phyloP scores from a whole-genome alignment of 2,888 invertebrate species.

The Pseudolycoriella hygida region DNA sequence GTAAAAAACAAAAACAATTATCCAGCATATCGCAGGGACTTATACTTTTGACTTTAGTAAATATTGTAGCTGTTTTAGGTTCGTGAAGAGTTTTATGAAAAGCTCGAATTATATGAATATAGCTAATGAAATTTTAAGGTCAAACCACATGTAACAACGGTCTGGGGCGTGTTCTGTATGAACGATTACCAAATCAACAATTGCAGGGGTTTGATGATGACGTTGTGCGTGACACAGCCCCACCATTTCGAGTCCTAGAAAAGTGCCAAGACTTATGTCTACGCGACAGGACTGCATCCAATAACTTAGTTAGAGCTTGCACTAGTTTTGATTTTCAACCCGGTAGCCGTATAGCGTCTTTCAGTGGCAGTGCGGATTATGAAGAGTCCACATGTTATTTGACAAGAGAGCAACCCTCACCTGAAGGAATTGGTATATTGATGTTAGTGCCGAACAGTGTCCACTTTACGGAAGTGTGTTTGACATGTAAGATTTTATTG shows the following conservation, averaged over 20 bases:
- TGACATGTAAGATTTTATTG: slow-evolving; percentile 51
- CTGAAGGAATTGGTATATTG: slow-evolving; percentile 77
- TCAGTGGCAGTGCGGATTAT: slow-evolving; percentile 64
- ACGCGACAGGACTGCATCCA: slow-evolving; percentile 55
- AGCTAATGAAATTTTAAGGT: slow-evolving; percentile 16
- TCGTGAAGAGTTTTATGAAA: slow-evolving; percentile 1
- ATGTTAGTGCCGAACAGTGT: slow-evolving; percentile 79
- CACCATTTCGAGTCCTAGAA: slow-evolving; percentile 73
- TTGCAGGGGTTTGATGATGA: slow-evolving; percentile 80
- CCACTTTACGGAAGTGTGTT: slow-evolving; percentile 77
- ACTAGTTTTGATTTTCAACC: slow-evolving; percentile 84
- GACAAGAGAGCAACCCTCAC: slow-evolving; percentile 68
- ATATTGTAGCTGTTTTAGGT: slow-evolving; percentile 10
- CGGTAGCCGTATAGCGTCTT: slow-evolving; percentile 67
- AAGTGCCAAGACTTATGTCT: slow-evolving; percentile 77
- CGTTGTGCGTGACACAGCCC: slow-evolving; percentile 64
- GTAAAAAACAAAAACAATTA: slow-evolving; percentile 8
- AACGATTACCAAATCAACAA: slow-evolving; percentile 75
- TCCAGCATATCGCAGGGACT: slow-evolving; percentile 6
- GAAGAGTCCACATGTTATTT: slow-evolving; percentile 79
- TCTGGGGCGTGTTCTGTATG: slow-evolving; percentile 72
- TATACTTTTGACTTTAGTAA: slow-evolving; percentile 8
- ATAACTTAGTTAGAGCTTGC: slow-evolving; percentile 69
- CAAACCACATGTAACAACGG: slow-evolving; percentile 87
- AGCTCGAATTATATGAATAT: background rate